Evolutionary conservation across 1,140 invertebrate species (phyloP).

Genomic region (Rhysida immarginata): DNA sequence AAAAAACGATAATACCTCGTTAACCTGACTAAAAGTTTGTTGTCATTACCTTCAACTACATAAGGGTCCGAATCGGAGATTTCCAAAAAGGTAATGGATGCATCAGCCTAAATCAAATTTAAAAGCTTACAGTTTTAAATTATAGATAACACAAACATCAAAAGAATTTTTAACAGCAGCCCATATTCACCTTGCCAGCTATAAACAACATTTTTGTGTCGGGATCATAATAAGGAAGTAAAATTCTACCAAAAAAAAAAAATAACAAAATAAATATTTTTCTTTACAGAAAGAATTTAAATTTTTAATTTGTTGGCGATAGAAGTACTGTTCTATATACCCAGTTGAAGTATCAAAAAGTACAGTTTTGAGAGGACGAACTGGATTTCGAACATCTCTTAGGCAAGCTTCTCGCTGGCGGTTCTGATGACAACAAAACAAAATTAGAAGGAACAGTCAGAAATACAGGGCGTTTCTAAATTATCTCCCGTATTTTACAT

Average conservation of each 20-base stretch:
- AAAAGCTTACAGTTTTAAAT: neutral
- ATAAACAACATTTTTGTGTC: conserved; percentile 89
- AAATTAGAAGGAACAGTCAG: too few species aligned
- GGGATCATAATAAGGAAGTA: conserved; percentile 76
- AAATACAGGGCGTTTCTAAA: too few species aligned
- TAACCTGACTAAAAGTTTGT: neutral
- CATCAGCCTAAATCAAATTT: conserved; percentile 42
- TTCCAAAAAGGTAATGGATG: conserved; percentile 72
- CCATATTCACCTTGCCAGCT: conserved; percentile 54
- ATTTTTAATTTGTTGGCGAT: too few species aligned
- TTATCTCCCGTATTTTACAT: too few species aligned
- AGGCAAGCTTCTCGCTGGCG: too few species aligned
- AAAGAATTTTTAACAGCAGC: conserved; percentile 1
- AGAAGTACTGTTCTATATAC: too few species aligned
- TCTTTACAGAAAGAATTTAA: too few species aligned
- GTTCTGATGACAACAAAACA: too few species aligned
- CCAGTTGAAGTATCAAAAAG: too few species aligned
- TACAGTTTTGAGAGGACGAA: too few species aligned
- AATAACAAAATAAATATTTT: too few species aligned
- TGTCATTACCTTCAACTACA: conserved; percentile 51
- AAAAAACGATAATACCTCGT: neutral
- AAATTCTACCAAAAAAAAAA: conserved; percentile 37
- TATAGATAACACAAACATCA: neutral
- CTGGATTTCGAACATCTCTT: too few species aligned
- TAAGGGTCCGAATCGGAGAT: conserved; percentile 64